A percentile compares a stretch with the other conserved stretches of the same genome.
These are phyloP conservation scores for Eupsittula cactorum DNA, from an alignment of 2,113 vertebrate genomes.

Conservation along the genomic window DNA sequence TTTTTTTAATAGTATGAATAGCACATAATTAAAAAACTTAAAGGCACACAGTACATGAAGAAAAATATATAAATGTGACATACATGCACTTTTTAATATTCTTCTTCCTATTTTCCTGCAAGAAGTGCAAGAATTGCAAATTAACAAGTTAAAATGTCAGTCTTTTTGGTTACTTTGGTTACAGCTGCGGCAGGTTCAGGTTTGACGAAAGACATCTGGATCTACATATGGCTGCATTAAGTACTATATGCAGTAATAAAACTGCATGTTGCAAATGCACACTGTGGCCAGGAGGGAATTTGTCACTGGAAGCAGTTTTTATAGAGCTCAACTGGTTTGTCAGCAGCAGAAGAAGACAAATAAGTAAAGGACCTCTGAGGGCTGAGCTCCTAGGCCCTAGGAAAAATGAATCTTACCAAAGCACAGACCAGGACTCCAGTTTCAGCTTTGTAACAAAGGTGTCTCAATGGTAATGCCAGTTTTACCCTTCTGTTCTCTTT, in stretches of 20 bases:
- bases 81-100: not conserved
- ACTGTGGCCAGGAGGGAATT: not conserved
- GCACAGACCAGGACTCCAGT: not conserved
- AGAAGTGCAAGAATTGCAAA: not conserved
- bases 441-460: not conserved
- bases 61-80: not conserved
- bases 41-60: not conserved
- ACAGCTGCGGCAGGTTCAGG: not conserved
- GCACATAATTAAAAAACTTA: not conserved
- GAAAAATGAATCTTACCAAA: not conserved
- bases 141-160: not conserved
- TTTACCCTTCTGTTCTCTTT: not conserved
- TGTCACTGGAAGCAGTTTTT: not conserved
- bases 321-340: not conserved
- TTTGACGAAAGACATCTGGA: not conserved
- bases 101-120: not conserved
- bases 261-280: not conserved
- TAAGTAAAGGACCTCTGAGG: not conserved
- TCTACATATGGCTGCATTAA: not conserved
- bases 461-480: not conserved
- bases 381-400: not conserved
- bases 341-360: not conserved
- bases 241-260: not conserved
- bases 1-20: not conserved
- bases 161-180: conserved; percentile 5